Conservation (phyloP, 2,113 vertebrate species). For the Sinocyclocheilus maitianheensis region DNA sequence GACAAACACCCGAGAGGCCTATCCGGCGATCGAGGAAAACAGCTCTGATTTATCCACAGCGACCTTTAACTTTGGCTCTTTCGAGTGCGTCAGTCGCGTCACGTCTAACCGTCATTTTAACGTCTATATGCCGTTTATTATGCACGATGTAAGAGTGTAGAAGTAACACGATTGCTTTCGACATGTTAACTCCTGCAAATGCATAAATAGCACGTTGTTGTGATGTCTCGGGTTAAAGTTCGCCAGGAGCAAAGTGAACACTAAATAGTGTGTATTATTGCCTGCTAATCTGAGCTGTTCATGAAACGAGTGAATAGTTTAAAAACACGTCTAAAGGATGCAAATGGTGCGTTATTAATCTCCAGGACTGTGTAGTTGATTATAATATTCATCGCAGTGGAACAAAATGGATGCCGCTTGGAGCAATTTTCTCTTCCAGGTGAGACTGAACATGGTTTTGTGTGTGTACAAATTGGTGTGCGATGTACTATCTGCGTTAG, state of each 20-base stretch:
- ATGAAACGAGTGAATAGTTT: neutral
- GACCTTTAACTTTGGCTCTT: constrained; percentile 66
- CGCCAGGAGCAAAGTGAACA: constrained; percentile 19
- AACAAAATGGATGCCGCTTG: constrained; percentile 82
- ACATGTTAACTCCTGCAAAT: constrained; percentile 25
- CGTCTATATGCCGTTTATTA: constrained; percentile 61
- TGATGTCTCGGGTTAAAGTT: constrained; percentile 62
- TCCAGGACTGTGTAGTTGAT: constrained; percentile 64
- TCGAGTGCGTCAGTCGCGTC: constrained; percentile 66
- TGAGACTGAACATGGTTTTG: constrained; percentile 62
- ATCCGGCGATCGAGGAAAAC: constrained; percentile 62
- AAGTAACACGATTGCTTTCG: constrained; percentile 59
- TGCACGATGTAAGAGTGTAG: constrained; percentile 56
- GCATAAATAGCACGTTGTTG: constrained; percentile 7
- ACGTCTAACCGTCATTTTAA: constrained; percentile 58
- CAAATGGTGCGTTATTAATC: constrained; percentile 39
- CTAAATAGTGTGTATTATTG: neutral
- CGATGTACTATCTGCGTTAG: no score
- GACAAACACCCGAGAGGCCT: constrained; percentile 79
- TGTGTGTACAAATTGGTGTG: no score
- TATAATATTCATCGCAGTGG: constrained; percentile 67
- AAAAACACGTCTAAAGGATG: neutral
- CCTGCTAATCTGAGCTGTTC: neutral
- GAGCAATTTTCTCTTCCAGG: constrained; percentile 83
- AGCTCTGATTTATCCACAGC: constrained; percentile 67